Percentiles rank a stretch among this genome's conserved stretches.
Evolutionary conservation across 2,888 invertebrate genomes (phyloP).

Genomic region (Gryllus longicercus): DNA sequence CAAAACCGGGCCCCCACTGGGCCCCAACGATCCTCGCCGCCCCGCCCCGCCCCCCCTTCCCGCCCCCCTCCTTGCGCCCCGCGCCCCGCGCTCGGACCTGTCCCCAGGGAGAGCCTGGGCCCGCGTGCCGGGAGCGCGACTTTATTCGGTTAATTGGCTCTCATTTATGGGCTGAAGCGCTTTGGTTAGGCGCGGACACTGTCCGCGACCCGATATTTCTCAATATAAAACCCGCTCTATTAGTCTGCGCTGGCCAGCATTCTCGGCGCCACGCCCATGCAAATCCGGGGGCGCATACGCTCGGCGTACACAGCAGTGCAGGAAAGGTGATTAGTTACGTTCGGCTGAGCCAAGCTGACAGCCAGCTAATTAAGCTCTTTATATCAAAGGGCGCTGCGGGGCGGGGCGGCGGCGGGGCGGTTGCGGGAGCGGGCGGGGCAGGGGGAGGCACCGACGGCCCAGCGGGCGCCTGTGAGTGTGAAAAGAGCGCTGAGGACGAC

Average conservation of each 20-base stretch:
- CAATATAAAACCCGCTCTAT: neutral
- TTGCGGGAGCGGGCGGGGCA: too few relatives aligned
- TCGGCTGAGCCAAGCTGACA: conserved; percentile 17
- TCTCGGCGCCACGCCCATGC: neutral
- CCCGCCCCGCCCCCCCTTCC: neutral
- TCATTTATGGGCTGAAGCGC: conserved; percentile 17
- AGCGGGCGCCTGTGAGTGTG: too few relatives aligned
- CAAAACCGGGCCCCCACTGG: too few relatives aligned
- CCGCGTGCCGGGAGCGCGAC: neutral
- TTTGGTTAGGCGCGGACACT: neutral
- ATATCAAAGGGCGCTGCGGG: neutral
- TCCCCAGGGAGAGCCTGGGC: neutral
- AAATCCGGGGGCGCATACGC: neutral
- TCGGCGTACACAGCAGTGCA: neutral
- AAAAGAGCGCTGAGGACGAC: too few relatives aligned
- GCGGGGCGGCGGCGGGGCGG: too few relatives aligned
- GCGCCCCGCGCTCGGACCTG: neutral
- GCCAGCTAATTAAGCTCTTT: neutral
- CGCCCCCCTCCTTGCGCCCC: neutral
- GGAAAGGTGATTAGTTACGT: conserved; percentile 8
- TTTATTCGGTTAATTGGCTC: neutral
- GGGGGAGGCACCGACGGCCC: too few relatives aligned
- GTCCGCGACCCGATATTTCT: neutral
- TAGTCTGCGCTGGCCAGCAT: neutral
- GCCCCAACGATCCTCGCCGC: too few relatives aligned